Evolutionary conservation across 2,797 vertebrate genomes (phyloP).

Genomic region (Schizothorax lantsangensis): DNA sequence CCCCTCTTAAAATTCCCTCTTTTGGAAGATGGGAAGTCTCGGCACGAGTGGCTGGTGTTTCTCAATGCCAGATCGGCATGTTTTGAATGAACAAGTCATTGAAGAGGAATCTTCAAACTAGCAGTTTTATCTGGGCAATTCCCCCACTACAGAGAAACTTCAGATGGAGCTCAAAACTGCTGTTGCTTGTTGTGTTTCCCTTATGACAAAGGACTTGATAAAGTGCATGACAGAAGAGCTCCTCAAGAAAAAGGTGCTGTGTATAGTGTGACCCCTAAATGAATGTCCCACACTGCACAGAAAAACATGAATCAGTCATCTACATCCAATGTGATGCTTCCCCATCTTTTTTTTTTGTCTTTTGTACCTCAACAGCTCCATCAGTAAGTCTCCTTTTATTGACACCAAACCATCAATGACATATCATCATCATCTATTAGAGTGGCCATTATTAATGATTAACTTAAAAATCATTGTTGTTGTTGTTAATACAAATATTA

Average conservation of each 20-base stretch:
- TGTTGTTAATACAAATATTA: too few relatives aligned
- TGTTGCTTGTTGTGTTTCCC: background rate
- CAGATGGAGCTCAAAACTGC: background rate
- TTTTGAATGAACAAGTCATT: conserved; percentile 29
- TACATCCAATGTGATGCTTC: background rate
- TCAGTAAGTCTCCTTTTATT: background rate
- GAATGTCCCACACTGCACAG: background rate
- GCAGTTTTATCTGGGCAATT: background rate
- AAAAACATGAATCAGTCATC: background rate
- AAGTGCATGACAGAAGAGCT: too few relatives aligned
- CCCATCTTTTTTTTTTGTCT: background rate
- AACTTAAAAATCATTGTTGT: too few relatives aligned
- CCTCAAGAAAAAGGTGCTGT: too few relatives aligned
- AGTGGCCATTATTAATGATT: too few relatives aligned
- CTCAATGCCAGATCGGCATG: conserved; percentile 53
- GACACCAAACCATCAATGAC: background rate
- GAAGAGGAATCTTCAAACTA: conserved; percentile 51
- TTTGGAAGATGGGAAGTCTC: conserved; percentile 36
- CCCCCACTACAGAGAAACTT: background rate
- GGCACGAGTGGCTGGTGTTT: conserved; percentile 58
- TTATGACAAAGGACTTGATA: background rate
- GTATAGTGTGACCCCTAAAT: too few relatives aligned
- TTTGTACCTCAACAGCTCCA: background rate
- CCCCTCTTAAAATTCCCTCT: conserved; percentile 62
- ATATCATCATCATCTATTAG: too few relatives aligned